Evolutionary conservation across 2,888 invertebrate genomes (phyloP), one percentile per base, ranked within the genome.

Genomic region (Drosophila quinaria): DNA sequence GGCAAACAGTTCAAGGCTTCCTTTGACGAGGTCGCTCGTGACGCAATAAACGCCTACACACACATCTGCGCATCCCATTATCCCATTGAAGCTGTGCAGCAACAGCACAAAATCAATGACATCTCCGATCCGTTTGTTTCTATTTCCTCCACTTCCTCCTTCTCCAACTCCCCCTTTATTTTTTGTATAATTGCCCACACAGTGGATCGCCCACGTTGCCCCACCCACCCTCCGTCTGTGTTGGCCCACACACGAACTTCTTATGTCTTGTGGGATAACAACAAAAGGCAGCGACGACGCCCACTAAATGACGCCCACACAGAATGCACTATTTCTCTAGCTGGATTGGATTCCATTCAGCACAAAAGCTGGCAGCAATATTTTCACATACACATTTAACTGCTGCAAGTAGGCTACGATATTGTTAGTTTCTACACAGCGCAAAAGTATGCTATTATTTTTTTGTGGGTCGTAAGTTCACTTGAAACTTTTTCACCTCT

Each of bases 1-100:
- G 58, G 37, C 39, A 41, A 41, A 62, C 75, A 74, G 77, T 80
- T 80, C 80, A 80, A 80, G 80, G 80, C 71, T 70, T 39, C 46
- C 52, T 44, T 44, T 62, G 59, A 55, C 80, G 80, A 77, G 76
- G 79, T 66, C 79, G 64, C 64, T 64, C 59, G 71, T 79, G 77
- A 77, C 79, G 77, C 77, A 79, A 76, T 76, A 50, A 55, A 55
- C 71, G 77, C 74, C 77, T 31, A 76, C 77, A 50, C 59, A 15
- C 22, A 29, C 29, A 15, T 22, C 17, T 33, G 17, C 51, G 59
- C 72, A 64, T 55, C 59, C 33, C 70, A 64, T 58, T 70, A 64
- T 55, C 59, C 33, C 70, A 64, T 58, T 70, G 66, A 74, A 67
- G 78, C 70, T 78, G 73, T 78, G 73, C 69, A 62, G 69, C 42